phyloP scores from a whole-genome alignment of 2,113 vertebrate genomes.

The Hippopotamus amphibius region DNA sequence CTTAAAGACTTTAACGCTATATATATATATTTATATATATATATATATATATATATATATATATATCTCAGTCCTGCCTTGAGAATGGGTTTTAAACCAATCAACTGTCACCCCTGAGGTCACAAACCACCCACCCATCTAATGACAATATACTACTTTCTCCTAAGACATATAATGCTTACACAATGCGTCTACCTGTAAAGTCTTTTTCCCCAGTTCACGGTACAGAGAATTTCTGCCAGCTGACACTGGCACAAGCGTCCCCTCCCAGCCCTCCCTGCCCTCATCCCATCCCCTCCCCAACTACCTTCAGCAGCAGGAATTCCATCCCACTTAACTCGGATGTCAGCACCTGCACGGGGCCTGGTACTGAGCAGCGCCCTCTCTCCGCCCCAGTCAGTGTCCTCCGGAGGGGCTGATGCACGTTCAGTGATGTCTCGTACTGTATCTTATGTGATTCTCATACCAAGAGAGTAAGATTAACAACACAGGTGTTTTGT shows the following conservation, averaged over 20 bases:
- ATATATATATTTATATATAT: too few species aligned
- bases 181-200: too few species aligned
- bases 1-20: background rate
- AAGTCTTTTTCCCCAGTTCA: background rate
- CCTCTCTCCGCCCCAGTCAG: too few species aligned
- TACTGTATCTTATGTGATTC: background rate
- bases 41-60: background rate
- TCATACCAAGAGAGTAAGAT: background rate
- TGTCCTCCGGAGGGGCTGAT: accelerated
- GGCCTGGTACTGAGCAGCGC: background rate
- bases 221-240: background rate
- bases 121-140: background rate
- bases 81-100: background rate
- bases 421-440: too few species aligned
- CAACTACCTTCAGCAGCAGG: background rate
- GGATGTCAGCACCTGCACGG: background rate
- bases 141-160: background rate
- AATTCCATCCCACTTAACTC: background rate
- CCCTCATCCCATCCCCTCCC: accelerated
- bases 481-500: background rate
- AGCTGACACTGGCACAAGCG: background rate
- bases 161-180: background rate
- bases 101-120: background rate
- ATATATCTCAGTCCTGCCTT: background rate
- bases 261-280: too few species aligned